A percentile compares a stretch with the other conserved stretches of the same genome.
These are phyloP conservation scores for Petrocephalus sullivani DNA, from an alignment of 2,797 vertebrate species.

Conservation along the genomic window DNA sequence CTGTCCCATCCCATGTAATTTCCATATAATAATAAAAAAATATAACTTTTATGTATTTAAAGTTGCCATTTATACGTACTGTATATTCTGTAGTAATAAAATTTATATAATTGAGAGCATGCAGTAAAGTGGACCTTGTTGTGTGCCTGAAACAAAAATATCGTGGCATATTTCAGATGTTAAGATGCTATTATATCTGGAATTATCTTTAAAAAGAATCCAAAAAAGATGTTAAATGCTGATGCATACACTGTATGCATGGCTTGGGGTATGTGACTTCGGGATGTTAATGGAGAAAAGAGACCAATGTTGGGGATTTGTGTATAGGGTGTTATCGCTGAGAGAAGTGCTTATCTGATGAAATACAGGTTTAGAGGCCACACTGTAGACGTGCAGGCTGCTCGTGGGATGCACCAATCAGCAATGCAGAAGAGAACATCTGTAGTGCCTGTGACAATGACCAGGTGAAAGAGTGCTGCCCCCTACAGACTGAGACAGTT, in stretches of 20 bases:
- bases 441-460: neutral
- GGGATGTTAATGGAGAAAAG: neutral
- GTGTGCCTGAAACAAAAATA: neutral
- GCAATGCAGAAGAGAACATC: neutral
- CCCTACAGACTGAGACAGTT: neutral
- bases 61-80: neutral
- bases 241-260: neutral
- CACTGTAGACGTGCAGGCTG: constrained; percentile 22
- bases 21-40: neutral
- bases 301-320: constrained; percentile 18
- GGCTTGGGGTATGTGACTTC: neutral
- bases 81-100: neutral
- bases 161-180: neutral
- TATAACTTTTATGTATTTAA: neutral
- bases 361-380: constrained; percentile 30
- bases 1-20: neutral
- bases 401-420: constrained; percentile 16
- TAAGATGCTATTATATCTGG: neutral
- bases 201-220: neutral
- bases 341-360: neutral
- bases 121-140: neutral
- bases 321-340: neutral
- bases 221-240: neutral
- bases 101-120: neutral
- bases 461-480: neutral